Conservation (phyloP, 2,888 invertebrate species). For the Stenodema calcarata region DNA sequence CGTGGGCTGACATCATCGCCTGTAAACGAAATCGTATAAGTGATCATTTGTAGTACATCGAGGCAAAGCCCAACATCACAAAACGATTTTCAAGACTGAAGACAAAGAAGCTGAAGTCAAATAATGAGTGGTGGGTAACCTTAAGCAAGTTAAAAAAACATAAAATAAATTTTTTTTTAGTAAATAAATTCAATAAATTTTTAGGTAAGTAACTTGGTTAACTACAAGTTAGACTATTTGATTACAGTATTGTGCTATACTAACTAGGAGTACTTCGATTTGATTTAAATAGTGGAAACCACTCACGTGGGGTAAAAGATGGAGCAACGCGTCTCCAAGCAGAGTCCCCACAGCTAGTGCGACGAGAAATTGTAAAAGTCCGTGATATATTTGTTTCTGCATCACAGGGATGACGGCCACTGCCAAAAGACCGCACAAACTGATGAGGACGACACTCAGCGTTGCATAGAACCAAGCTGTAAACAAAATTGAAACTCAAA, state of each 20-base stretch:
- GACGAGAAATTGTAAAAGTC: constrained; percentile 87
- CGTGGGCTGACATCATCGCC: constrained; percentile 64
- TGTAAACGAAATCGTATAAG: constrained; percentile 53
- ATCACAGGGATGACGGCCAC: constrained; percentile 91
- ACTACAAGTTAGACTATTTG: too few relatives aligned
- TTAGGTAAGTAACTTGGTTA: too few relatives aligned
- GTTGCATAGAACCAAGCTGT: constrained; percentile 85
- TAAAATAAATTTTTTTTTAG: too few relatives aligned
- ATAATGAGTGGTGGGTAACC: too few relatives aligned
- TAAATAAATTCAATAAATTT: too few relatives aligned
- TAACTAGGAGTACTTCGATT: too few relatives aligned
- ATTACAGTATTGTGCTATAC: too few relatives aligned
- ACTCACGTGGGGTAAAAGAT: constrained; percentile 86
- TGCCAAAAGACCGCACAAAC: constrained; percentile 84
- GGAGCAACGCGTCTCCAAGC: constrained; percentile 89
- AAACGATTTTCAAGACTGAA: not conserved
- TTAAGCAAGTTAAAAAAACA: too few relatives aligned
- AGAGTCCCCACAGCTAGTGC: constrained; percentile 91
- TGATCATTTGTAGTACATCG: not conserved
- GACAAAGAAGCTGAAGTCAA: too few relatives aligned
- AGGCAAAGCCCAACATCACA: not conserved
- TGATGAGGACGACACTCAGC: constrained; percentile 81
- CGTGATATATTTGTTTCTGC: constrained; percentile 86
- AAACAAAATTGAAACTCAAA: constrained; percentile 22
- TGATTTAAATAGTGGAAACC: not conserved